Conservation (phyloP, 2,797 vertebrate genomes). For the Sebastes hopkinsi region DNA sequence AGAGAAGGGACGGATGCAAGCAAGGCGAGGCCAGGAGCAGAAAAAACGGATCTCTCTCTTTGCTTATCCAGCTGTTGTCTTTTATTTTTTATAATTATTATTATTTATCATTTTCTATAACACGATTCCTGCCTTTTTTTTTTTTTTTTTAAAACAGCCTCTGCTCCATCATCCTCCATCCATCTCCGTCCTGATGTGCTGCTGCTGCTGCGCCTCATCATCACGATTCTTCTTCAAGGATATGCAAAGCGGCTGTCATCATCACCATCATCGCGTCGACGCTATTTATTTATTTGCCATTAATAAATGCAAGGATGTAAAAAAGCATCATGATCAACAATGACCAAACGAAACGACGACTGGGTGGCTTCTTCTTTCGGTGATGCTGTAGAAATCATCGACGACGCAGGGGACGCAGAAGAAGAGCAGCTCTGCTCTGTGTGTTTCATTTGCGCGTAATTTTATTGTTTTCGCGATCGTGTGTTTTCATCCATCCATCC, state of each 20-base stretch:
- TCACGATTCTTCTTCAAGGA: slow-evolving; percentile 70
- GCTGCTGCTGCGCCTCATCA: slow-evolving; percentile 71
- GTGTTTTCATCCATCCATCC: not conserved
- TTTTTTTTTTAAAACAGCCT: not conserved
- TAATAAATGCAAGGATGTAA: slow-evolving; percentile 59
- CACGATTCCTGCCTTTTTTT: not conserved
- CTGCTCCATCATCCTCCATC: not conserved
- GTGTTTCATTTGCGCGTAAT: slow-evolving; percentile 55
- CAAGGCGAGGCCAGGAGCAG: slow-evolving; percentile 75
- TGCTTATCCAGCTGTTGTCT: slow-evolving; percentile 47
- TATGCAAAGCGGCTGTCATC: slow-evolving; percentile 53
- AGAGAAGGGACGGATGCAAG: slow-evolving; percentile 71
- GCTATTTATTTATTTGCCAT: slow-evolving; percentile 31
- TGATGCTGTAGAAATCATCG: slow-evolving; percentile 20
- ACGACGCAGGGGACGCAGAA: slow-evolving; percentile 28
- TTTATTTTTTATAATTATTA: not conserved
- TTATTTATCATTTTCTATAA: slow-evolving; percentile 15
- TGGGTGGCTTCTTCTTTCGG: not conserved
- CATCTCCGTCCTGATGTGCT: slow-evolving; percentile 58
- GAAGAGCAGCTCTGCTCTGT: slow-evolving; percentile 10
- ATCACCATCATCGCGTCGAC: slow-evolving; percentile 53
- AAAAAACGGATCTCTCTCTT: slow-evolving; percentile 46
- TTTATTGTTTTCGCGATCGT: slow-evolving; percentile 42
- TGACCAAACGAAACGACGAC: slow-evolving; percentile 25
- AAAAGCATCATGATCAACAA: slow-evolving; percentile 5